Percentiles rank a stretch among this genome's conserved stretches.
Conservation (phyloP, 2,888 invertebrate genomes). For the Tanytarsus gracilentus region DNA sequence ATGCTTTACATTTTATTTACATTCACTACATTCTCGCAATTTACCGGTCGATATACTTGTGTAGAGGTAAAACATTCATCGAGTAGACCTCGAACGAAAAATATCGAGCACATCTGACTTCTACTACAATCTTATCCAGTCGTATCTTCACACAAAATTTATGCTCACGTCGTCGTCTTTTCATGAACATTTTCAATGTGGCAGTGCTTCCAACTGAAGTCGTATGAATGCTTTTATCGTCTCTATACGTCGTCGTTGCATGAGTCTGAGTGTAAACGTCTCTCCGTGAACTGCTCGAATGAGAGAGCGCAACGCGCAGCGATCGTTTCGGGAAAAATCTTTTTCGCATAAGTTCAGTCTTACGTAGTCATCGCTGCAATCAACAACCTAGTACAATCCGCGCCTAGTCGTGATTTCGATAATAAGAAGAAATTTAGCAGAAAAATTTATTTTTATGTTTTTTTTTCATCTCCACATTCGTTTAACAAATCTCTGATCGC, state of each 20-base stretch:
- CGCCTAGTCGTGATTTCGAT: constrained; percentile 12
- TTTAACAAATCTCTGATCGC: too few species aligned
- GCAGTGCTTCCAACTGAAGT: too few species aligned
- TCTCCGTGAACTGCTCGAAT: background rate
- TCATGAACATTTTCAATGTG: too few species aligned
- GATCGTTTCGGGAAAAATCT: constrained; percentile 7
- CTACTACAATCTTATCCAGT: too few species aligned
- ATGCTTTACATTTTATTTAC: constrained; percentile 13
- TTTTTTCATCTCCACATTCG: background rate
- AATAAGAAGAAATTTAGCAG: constrained; percentile 11
- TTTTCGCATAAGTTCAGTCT: constrained; percentile 18
- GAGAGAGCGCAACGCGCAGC: too few species aligned
- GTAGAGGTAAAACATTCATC: too few species aligned
- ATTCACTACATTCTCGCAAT: constrained; percentile 3
- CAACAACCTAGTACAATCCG: constrained; percentile 23
- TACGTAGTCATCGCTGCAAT: constrained; percentile 28
- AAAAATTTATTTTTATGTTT: constrained; percentile 16
- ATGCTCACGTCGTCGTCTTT: too few species aligned
- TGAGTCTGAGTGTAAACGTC: background rate
- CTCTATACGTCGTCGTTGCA: background rate
- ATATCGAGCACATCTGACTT: too few species aligned
- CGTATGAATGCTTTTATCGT: constrained; percentile 10
- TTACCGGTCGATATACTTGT: background rate
- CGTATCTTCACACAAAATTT: too few species aligned
- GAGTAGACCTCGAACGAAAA: too few species aligned